These are phyloP conservation scores for Tridacna crocea DNA, from an alignment of 2,888 invertebrate species.

Conservation along the genomic window DNA sequence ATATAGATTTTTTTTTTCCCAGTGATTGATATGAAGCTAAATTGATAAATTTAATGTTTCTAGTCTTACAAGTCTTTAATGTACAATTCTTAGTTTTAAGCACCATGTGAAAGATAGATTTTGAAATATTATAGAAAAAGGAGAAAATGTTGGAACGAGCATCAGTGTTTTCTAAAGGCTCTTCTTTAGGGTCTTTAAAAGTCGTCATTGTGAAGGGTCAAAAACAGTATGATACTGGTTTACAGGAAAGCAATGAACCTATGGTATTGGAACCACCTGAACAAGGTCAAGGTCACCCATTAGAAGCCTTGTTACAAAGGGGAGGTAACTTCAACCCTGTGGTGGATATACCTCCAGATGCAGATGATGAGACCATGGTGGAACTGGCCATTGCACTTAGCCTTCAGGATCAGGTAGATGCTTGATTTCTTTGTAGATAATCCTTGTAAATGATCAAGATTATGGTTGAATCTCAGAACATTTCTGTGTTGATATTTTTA, in stretches of 20 bases:
- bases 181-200: no score
- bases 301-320: constrained; percentile 85
- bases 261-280: constrained; percentile 76
- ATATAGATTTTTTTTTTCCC: no score
- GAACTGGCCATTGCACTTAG: constrained; percentile 98
- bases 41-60: no score
- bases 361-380: constrained; percentile 98
- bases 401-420: constrained; percentile 87
- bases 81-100: no score
- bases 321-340: constrained; percentile 89
- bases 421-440: neutral
- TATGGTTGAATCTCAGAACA: no score
- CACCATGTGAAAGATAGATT: no score
- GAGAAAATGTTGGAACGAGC: neutral
- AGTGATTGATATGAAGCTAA: no score
- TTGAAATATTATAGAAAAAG: neutral
- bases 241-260: constrained; percentile 73
- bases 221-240: neutral
- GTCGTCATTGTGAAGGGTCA: no score
- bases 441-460: no score
- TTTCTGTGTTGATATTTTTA: no score
- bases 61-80: no score
- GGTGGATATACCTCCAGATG: constrained; percentile 95
- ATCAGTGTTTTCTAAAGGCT: neutral
- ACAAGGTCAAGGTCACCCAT: constrained; percentile 68